These are phyloP conservation scores for Phylloscopus trochilus DNA, from an alignment of 2,113 vertebrate species.

Conservation along the genomic window DNA sequence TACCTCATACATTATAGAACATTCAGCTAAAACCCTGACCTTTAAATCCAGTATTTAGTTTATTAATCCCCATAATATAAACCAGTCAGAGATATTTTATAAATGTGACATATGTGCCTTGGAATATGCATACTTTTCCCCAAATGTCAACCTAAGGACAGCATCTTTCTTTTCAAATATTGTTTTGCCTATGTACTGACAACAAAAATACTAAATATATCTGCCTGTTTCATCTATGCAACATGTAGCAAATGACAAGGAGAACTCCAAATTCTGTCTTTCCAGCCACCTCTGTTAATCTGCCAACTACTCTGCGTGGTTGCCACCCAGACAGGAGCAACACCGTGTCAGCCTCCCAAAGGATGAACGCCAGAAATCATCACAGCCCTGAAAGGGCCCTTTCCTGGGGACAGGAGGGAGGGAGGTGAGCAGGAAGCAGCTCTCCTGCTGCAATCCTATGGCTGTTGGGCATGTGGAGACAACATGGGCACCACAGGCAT, in stretches of 20 bases:
- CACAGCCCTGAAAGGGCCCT: rapidly evolving
- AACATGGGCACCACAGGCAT: rapidly evolving
- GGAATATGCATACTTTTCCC: not conserved
- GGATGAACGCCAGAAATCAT: not conserved
- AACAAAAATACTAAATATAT: not conserved
- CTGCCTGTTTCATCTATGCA: not conserved
- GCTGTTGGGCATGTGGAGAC: not conserved
- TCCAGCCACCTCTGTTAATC: not conserved
- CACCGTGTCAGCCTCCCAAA: not conserved
- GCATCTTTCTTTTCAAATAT: not conserved
- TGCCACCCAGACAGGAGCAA: rapidly evolving
- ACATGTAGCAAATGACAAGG: not conserved
- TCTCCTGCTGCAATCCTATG: not conserved
- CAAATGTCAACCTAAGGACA: not conserved
- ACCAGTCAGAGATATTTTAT: not conserved
- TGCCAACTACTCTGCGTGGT: rapidly evolving
- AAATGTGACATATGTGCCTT: not conserved
- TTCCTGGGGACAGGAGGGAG: not conserved
- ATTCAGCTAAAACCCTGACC: not conserved
- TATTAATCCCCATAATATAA: not conserved
- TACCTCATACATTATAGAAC: not conserved
- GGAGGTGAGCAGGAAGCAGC: not conserved
- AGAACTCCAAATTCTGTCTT: not conserved
- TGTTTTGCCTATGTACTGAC: not conserved
- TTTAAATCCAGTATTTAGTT: not conserved